Base-by-base conservation (phyloP, 1,140 invertebrate species). In the Saccostrea cuccullata region DNA sequence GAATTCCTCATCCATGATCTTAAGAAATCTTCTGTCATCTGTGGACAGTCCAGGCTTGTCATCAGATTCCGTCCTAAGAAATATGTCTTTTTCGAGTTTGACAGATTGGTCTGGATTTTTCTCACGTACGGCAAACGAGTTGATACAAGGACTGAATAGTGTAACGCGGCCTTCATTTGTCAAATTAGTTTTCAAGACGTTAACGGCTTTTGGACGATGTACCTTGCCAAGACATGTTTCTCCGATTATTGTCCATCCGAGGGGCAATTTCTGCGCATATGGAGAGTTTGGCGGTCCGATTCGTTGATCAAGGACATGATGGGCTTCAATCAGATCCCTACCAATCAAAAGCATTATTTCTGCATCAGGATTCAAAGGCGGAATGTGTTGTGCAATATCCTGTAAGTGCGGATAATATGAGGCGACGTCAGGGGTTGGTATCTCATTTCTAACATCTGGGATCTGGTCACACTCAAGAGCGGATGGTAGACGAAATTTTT, bases 391-490 rank as follows among this genome's bases (percentile, higher is more conserved):
- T 23, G 6, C 86, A 58, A 13, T 5, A 17, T 55, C 23, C n/a
- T 9, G 40, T 15, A 36, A 85, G 55, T 30, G 84, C 77, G 56
- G 56, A 30, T 67, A 86, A 6, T 64, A 15, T 55, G 20, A 55
- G 12, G 88, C 85, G 6, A 86, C 82, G 3, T 82, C 58, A 55
- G 64, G 36, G 3, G 70, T 67, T 6, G 88, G 55, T n/a, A 89
- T 89, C 20, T 89, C 85, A 15, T 67, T 67, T 55, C 88, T 40
- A 89, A 86, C 83, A 55, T 89, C 73, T n/a, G 85, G 88, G 36
- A 89, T 86, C 20, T 20, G 64, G 30, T 89, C 40, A 83, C 88
- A 89, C 47, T 89, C 88, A 47, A 89, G 40, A 58, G 86, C 20
- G 23, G 58, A n/a, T 56, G 88, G 85, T 55, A 89, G 55, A 20